phyloP scores from a whole-genome alignment of 2,888 invertebrate species.

The Drosophila robusta region DNA sequence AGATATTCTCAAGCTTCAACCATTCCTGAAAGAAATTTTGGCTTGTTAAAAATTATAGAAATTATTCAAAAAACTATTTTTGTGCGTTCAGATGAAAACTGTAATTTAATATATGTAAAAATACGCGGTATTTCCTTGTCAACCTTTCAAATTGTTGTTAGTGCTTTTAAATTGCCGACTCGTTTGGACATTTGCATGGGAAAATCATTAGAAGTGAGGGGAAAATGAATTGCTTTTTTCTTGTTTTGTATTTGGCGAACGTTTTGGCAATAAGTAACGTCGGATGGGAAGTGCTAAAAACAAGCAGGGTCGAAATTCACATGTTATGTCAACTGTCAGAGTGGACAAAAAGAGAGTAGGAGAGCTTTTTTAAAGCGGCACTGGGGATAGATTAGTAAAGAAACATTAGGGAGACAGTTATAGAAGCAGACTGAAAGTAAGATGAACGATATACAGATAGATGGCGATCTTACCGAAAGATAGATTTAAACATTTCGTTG shows the following conservation, averaged over 20 bases:
- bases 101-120: background rate
- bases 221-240: conserved; percentile 45
- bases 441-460: too few species aligned
- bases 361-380: background rate
- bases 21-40: too few species aligned
- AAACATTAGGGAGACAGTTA: background rate
- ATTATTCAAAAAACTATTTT: too few species aligned
- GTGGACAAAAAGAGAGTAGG: background rate
- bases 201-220: conserved; percentile 46
- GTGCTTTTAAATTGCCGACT: conserved; percentile 18
- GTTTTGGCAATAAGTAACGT: conserved; percentile 37
- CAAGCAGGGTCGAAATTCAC: background rate
- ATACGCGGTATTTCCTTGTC: conserved; percentile 3
- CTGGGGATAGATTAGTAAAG: background rate
- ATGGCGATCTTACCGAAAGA: too few species aligned
- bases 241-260: conserved; percentile 23
- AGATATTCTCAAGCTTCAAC: too few species aligned
- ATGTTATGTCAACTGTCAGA: conserved; percentile 5
- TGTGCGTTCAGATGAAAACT: too few species aligned
- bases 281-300: background rate
- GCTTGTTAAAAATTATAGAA: too few species aligned
- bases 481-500: too few species aligned
- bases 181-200: conserved; percentile 58
- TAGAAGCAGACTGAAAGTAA: background rate
- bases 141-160: background rate